Percentiles rank a stretch among this genome's conserved stretches.
Conservation (phyloP, 2,888 invertebrate species). For the Meghimatium bilineatum region DNA sequence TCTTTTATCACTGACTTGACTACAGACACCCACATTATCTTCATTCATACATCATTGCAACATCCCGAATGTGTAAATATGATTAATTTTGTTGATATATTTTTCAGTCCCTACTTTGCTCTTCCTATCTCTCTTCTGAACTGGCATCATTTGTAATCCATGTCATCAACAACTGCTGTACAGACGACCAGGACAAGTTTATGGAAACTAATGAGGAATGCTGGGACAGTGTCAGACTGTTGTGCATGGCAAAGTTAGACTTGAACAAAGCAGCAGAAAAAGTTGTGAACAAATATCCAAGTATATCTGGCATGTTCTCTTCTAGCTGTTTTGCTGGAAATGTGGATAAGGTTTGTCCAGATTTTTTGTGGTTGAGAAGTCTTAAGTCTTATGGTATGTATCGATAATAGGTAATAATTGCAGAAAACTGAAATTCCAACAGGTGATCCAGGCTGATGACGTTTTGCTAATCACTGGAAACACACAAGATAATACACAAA, state of each 20-base stretch:
- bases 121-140: slow-evolving; percentile 24
- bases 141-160: slow-evolving; percentile 19
- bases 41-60: not conserved
- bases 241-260: slow-evolving; percentile 56
- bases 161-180: not conserved
- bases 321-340: slow-evolving; percentile 55
- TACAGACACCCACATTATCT: no score
- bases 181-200: not conserved
- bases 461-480: no score
- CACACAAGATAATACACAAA: no score
- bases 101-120: slow-evolving; percentile 42
- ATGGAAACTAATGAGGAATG: slow-evolving; percentile 44
- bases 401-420: no score
- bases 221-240: slow-evolving; percentile 60
- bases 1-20: no score
- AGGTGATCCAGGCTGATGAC: no score
- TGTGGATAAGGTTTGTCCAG: slow-evolving; percentile 53
- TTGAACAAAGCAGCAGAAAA: slow-evolving; percentile 53
- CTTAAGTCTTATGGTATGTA: no score
- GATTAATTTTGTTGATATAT: not conserved
- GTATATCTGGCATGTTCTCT: slow-evolving; percentile 58
- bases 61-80: not conserved
- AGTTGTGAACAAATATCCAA: slow-evolving; percentile 57
- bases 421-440: no score
- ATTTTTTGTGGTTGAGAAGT: not conserved